Evolutionary conservation across 2,113 vertebrate species (phyloP).

Genomic region (Piprites chloris): DNA sequence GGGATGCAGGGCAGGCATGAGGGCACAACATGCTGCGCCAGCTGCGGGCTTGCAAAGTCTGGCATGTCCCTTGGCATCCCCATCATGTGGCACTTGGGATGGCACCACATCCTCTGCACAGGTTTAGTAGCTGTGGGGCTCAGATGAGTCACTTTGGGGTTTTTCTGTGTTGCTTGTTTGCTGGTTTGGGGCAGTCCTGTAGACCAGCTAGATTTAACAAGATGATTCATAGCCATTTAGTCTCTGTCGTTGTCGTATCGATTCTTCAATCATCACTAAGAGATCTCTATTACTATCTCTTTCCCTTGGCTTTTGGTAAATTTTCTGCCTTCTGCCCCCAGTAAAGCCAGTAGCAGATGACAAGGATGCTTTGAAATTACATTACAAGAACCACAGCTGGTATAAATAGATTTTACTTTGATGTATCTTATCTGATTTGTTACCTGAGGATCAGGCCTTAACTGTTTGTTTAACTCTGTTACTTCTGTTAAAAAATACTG

Average conservation of each 20-base stretch:
- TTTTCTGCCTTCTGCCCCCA: background rate
- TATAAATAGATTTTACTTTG: background rate
- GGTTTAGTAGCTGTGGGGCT: background rate
- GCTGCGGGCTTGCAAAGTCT: background rate
- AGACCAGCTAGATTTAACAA: background rate
- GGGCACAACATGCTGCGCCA: rapidly evolving
- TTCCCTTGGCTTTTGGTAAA: background rate
- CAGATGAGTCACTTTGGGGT: background rate
- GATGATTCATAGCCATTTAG: background rate
- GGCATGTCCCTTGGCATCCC: rapidly evolving
- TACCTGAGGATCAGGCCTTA: background rate
- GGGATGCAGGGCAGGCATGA: rapidly evolving
- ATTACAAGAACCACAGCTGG: background rate
- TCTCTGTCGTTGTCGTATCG: rapidly evolving
- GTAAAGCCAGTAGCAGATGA: background rate
- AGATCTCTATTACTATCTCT: background rate
- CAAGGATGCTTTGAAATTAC: background rate
- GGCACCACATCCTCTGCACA: background rate
- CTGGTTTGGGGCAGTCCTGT: background rate
- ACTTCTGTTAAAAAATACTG: background rate
- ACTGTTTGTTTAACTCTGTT: background rate
- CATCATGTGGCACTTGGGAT: background rate
- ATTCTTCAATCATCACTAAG: background rate
- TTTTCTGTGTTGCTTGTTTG: background rate
- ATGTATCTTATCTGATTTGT: background rate